Base-by-base conservation (phyloP, 2,113 vertebrate species). In the Myocastor coypus region DNA sequence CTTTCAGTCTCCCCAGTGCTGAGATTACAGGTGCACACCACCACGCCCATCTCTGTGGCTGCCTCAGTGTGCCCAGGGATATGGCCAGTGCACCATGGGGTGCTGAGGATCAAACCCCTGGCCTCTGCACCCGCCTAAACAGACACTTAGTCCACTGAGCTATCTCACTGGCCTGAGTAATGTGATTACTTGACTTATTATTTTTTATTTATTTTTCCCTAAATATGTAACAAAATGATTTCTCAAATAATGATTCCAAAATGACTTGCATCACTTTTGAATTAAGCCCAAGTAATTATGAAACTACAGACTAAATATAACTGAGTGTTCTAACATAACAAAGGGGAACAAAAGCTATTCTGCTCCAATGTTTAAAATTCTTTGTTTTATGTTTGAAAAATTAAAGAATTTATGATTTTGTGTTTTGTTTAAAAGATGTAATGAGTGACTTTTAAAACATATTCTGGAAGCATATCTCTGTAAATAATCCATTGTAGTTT, bases 221-320 rank as follows among this genome's bases (percentile, higher is more conserved):
- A 94, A 90, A 61, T 95, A 63, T 77, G 50, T 92, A 87, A 86
- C n/a, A 91, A 92, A 92, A 83, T 59, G 22, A 89, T 77, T 81
- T 88, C 83, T 83, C 22, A 59, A 84, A 69, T 90, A 87, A 81
- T 30, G 84, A 91, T 95, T 96, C 86, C 92, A 42, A 92, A 95
- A 91, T 78, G 13, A 64, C 19, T 96, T 90, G 83, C 28, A 71
- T 83, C 19, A 66, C 90, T 28, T 71, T 91, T 95, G 81, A 94
- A 81, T 77, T 59, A 6, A 28, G 28, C 24, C 78, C 80, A 87
- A 92, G 69, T 88, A 89, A 61, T 93, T 94, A 78, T 86, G 73
- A 86, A 95, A 71, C 52, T 92, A 66, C 32, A 78, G 32, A 83
- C 66, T 87, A 91, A 85, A 82, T 94, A 92, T 89, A 95, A 85